Evolutionary conservation across 30 jellyfish, hydroid and myxozoan species (phyloP).

Genomic region (Hydra vulgaris): DNA sequence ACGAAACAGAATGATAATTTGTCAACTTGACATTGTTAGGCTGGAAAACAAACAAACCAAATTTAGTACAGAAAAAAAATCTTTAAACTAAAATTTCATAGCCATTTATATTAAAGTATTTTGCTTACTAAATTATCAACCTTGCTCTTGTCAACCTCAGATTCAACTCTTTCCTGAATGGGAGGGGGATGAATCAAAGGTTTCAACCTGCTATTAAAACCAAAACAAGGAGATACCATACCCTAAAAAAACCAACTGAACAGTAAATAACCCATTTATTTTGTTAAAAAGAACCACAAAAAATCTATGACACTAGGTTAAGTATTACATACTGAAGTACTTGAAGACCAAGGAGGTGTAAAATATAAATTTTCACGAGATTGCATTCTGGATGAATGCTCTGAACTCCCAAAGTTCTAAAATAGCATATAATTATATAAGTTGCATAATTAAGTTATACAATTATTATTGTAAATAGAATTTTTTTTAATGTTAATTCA

Average conservation of each 20-base stretch:
- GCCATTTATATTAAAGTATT: background rate
- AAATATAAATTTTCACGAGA: slow-evolving; percentile 63
- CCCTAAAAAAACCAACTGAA: slow-evolving; percentile 26
- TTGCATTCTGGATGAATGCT: slow-evolving; percentile 64
- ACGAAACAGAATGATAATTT: slow-evolving; percentile 3
- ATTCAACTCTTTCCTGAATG: slow-evolving; percentile 1
- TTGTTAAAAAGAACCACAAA: too few species aligned
- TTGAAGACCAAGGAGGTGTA: slow-evolving; percentile 87
- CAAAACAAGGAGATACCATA: slow-evolving; percentile 32
- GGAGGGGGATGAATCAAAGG: slow-evolving; percentile 6
- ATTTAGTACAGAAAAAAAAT: background rate
- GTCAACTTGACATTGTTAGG: background rate
- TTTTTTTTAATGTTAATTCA: too few species aligned
- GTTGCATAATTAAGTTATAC: too few species aligned
- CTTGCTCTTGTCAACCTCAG: background rate
- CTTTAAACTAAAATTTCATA: background rate
- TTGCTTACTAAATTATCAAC: background rate
- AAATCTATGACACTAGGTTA: too few species aligned
- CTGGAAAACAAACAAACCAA: background rate
- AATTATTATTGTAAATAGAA: too few species aligned
- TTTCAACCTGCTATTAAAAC: slow-evolving; percentile 2
- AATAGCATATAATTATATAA: background rate
- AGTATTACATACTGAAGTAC: slow-evolving; percentile 61
- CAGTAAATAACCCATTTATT: background rate
- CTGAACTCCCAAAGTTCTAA: slow-evolving; percentile 35